Conservation (phyloP, 2,113 vertebrate species). For the Myrmecophaga tridactyla region DNA sequence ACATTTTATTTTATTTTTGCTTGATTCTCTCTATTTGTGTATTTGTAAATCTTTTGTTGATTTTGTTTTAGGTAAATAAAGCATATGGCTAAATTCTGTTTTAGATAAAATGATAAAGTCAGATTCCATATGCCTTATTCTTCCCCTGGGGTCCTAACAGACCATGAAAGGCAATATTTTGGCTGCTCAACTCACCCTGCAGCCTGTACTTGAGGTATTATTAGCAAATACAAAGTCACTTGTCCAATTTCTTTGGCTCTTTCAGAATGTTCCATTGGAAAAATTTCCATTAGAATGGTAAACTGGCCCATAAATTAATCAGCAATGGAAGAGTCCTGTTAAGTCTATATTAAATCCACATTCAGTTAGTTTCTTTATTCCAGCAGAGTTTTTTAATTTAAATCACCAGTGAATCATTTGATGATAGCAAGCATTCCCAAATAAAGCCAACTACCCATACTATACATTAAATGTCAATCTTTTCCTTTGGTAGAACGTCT, state of each 20-base stretch:
- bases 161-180: background rate
- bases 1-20: background rate
- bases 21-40: background rate
- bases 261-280: background rate
- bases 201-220: background rate
- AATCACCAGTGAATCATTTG: background rate
- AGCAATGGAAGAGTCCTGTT: background rate
- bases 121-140: background rate
- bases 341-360: background rate
- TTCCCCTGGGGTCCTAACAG: background rate
- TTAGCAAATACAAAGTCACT: background rate
- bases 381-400: background rate
- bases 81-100: background rate
- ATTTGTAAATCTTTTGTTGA: background rate
- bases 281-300: background rate
- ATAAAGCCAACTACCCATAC: background rate
- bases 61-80: background rate
- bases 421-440: background rate
- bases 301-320: slow-evolving; percentile 9
- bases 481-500: background rate
- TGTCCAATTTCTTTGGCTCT: background rate
- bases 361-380: background rate
- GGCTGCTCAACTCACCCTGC: background rate
- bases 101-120: background rate
- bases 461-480: background rate